Base-by-base conservation (phyloP, 2,888 invertebrate species). In the Phorcus lineatus region DNA sequence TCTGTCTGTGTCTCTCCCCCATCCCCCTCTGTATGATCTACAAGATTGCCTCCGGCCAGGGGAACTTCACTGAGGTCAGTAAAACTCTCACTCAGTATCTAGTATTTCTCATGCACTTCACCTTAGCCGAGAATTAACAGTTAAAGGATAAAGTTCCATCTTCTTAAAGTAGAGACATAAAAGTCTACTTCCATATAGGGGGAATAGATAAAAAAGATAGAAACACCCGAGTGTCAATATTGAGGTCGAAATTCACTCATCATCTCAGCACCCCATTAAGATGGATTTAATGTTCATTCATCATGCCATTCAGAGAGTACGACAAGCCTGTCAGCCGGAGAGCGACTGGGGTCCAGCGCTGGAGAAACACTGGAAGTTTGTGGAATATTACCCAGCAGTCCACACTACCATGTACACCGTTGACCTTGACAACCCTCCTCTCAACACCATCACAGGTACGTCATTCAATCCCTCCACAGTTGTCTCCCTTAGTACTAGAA, bases 301-400 rank as follows among this genome's bases (percentile, higher is more conserved):
- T 74, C 19, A 36, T 67, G 28, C 22, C 79, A 9, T n/a, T n/a
- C 84, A 90, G 90, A 85, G 88, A 80, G 11, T 89, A 2, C 82
- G 84, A 55, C 77, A 78, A 70, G 80, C 84, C 1, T 88, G 88
- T 81, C 79, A 82, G 53, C 85, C 90, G 11, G 84, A 85, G 36
- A 80, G 82, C 16, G 87, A 88, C 80, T 91, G 91, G 91, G 91
- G 91, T 9, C 91, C 91, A 24, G 91, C 91, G 13, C 81, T 89
- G 55, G 89, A 89, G 74, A 87, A 87, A 82, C 86, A 89, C 83
- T 88, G 90, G 86, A 85, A 88, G 40, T 85, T 87, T 77, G 87
- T 89, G 22, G 89, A 90, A 79, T 90, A 88, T 74, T 88, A 87
- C 77, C 89, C 90, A 31, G 86, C 89, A 28, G 88, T 90, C 0